These are phyloP conservation scores for Platyrinchus mystaceus DNA, from an alignment of 2,797 vertebrate genomes.

Conservation along the genomic window DNA sequence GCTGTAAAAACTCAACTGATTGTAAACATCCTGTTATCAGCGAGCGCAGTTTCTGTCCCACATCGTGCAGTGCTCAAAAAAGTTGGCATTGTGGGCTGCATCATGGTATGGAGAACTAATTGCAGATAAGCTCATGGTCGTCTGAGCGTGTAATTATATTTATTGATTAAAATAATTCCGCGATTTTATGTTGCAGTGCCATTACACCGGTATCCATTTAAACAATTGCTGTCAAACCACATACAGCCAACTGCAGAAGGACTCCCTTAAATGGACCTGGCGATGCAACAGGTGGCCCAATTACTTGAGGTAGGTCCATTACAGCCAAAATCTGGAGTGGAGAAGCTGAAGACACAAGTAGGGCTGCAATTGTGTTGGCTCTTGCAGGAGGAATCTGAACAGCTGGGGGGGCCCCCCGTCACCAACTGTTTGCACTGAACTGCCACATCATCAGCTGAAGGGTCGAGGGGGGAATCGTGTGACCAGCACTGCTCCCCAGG, in stretches of 20 bases:
- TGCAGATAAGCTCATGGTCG: neutral
- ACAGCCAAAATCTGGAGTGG: neutral
- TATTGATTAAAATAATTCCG: slow-evolving; percentile 11
- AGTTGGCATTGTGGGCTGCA: neutral
- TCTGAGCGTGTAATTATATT: neutral
- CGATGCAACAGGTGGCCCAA: slow-evolving; percentile 6
- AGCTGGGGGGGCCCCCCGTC: neutral
- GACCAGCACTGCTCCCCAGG: fast-evolving
- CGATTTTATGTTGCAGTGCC: neutral
- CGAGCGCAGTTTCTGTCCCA: neutral
- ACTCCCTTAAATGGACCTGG: slow-evolving; percentile 1
- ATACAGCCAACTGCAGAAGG: neutral
- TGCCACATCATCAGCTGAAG: neutral
- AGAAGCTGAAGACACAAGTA: neutral
- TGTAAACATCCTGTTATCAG: neutral
- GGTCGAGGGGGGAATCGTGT: neutral
- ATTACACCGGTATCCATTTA: neutral
- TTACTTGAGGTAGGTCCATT: slow-evolving; percentile 39
- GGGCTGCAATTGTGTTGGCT: neutral
- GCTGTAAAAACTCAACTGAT: neutral
- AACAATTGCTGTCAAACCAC: slow-evolving; percentile 24
- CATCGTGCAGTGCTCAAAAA: neutral
- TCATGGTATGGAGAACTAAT: neutral
- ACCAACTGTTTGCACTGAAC: neutral
- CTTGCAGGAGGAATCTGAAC: neutral